These are phyloP conservation scores for Medauroidea extradentata DNA, from an alignment of 1,140 invertebrate genomes.

Conservation along the genomic window DNA sequence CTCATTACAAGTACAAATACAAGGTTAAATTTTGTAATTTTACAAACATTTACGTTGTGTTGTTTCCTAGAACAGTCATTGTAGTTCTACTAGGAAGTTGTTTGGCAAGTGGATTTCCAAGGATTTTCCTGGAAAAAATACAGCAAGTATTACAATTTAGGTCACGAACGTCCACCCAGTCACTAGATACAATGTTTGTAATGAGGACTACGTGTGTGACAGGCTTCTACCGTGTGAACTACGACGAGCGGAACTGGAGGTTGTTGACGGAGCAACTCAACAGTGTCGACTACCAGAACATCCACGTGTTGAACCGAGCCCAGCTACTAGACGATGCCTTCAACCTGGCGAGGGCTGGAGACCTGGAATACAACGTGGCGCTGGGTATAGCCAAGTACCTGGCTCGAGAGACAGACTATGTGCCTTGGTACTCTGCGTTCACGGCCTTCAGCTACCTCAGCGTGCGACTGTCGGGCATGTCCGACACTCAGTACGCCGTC, in stretches of 20 bases:
- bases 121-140: too few species aligned
- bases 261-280: slow-evolving; percentile 40
- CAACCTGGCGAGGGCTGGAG: slow-evolving; percentile 46
- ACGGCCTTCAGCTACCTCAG: too few species aligned
- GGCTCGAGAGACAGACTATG: slow-evolving; percentile 46
- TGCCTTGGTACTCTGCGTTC: slow-evolving; percentile 48
- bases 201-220: slow-evolving; percentile 12
- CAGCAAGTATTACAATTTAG: too few species aligned
- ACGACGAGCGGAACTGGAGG: slow-evolving; percentile 49
- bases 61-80: too few species aligned
- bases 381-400: slow-evolving; percentile 50
- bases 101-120: too few species aligned
- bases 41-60: too few species aligned
- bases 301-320: slow-evolving; percentile 50
- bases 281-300: slow-evolving; percentile 30
- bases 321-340: slow-evolving; percentile 60
- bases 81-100: too few species aligned
- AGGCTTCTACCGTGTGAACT: slow-evolving; percentile 55
- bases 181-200: background rate
- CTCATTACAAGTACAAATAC: too few species aligned
- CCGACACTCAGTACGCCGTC: too few species aligned
- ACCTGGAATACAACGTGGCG: slow-evolving; percentile 43
- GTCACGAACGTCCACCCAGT: too few species aligned
- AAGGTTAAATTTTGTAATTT: too few species aligned
- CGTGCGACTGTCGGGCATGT: too few species aligned